Base-by-base conservation (phyloP, 1,140 invertebrate genomes). In the Drosophila parabipectinata region DNA sequence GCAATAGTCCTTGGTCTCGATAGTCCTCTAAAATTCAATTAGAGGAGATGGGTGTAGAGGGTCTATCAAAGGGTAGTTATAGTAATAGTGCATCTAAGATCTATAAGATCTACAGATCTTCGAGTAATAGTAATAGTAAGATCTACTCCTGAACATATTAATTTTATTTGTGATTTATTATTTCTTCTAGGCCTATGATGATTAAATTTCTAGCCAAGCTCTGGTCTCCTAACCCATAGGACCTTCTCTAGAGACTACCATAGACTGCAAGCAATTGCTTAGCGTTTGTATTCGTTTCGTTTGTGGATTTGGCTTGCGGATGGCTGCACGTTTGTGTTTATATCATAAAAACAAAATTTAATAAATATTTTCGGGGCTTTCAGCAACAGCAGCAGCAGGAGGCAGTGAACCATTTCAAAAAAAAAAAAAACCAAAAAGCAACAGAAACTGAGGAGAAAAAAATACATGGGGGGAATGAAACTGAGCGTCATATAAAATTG, bases 401-500 rank as follows among this genome's bases (percentile, higher is more conserved):
- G 71, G 54, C 62, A 57, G 26, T 69, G 51, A 57, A 69, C 50
- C 50, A 55, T 69, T 50, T 48, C 47, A 62, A 60, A 53, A 32
- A 60, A 45, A 18, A 18, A 18, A 18, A 15, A 15, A 15, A 15
- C 30, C n/a, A 21, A 21, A 0, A 28, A 28, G 26, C 26, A 28
- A 6, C 26, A 28, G 18, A 55, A 39, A 47, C 37, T 48, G 54
- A 69, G 41, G 6, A 68, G 14, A 30, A 69, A 39, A 68, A 51
- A 69, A 68, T 51, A 10, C 18, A 9, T 26, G 34, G 47, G 18
- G 28, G 37, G 51, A 37, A 53, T 53, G 51, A 34, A 47, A 53
- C 56, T 45, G 59, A 62, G 78, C 61, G 59, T 87, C 77, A 85
- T 85, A 81, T 75, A 85, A 85, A 85, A 85, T 85, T 78, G 82